A percentile compares a stretch with the other conserved stretches of the same genome.
phyloP scores from a whole-genome alignment of 2,797 vertebrate genomes.

The Paramormyrops hopkinsi region DNA sequence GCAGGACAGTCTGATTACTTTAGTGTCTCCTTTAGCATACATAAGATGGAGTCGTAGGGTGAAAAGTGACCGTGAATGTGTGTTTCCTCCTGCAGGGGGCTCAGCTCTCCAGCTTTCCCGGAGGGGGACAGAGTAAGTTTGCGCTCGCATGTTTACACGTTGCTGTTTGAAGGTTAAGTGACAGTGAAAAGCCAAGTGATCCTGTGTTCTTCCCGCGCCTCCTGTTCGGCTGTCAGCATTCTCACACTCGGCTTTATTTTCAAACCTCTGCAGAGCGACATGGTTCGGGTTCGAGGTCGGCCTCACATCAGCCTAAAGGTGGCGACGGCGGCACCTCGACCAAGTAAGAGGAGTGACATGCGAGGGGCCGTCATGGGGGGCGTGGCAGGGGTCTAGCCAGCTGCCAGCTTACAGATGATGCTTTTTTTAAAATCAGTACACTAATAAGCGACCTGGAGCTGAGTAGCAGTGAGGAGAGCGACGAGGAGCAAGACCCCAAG shows the following conservation, averaged over 20 bases:
- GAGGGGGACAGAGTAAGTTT: constrained; percentile 86
- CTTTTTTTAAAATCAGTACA: constrained; percentile 54
- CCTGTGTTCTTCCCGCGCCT: not conserved
- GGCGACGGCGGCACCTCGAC: constrained; percentile 59
- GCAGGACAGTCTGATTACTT: not conserved
- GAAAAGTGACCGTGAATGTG: not conserved
- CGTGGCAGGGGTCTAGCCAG: not conserved
- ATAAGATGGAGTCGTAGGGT: not conserved
- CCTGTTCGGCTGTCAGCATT: not conserved
- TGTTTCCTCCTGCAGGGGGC: constrained; percentile 65
- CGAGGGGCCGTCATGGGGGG: not conserved
- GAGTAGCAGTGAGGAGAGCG: constrained; percentile 97
- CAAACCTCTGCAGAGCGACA: constrained; percentile 71
- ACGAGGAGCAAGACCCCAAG: constrained; percentile 92
- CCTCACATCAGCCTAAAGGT: constrained; percentile 83
- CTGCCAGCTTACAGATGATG: not conserved
- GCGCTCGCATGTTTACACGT: not conserved
- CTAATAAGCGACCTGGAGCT: constrained; percentile 94
- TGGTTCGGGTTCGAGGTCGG: constrained; percentile 76
- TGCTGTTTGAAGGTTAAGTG: not conserved
- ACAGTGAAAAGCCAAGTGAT: not conserved
- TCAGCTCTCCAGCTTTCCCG: constrained; percentile 71
- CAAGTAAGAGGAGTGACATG: constrained; percentile 49
- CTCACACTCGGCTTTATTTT: not conserved
- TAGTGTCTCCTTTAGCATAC: not conserved